phyloP scores from a whole-genome alignment of 2,113 vertebrate genomes.

The Trochalopteron elliotii region DNA sequence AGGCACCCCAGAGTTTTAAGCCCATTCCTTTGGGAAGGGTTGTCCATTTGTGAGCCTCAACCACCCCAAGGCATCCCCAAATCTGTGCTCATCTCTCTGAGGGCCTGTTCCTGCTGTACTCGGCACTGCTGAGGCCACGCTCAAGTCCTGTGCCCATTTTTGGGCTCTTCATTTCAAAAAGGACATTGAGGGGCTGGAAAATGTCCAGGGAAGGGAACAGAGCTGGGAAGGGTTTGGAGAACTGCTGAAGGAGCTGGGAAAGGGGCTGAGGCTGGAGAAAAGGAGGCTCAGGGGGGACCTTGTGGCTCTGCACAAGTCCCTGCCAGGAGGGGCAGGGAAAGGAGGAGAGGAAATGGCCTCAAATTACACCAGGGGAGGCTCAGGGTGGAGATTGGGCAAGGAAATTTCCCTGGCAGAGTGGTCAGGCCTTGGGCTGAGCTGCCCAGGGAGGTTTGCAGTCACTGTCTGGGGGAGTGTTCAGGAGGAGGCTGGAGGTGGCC shows the following conservation, averaged over 20 bases:
- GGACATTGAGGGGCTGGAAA: background rate
- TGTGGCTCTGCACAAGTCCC: too few species aligned
- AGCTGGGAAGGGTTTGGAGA: background rate
- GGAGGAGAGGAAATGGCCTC: too few species aligned
- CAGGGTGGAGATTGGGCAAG: too few species aligned
- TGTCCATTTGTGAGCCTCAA: fast-evolving
- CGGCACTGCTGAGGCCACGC: fast-evolving
- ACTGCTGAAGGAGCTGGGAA: background rate
- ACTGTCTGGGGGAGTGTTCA: too few species aligned
- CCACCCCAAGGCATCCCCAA: background rate
- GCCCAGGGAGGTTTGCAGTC: too few species aligned
- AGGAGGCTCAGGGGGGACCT: too few species aligned
- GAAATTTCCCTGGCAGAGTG: too few species aligned
- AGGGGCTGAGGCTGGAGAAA: background rate
- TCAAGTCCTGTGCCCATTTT: background rate
- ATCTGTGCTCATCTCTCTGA: fast-evolving
- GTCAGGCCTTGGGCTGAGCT: too few species aligned
- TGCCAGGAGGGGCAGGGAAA: too few species aligned
- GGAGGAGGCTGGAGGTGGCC: too few species aligned
- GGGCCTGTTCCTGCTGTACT: fast-evolving
- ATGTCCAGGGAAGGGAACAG: fast-evolving
- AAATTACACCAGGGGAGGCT: too few species aligned
- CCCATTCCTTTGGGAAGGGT: background rate
- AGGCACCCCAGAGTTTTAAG: background rate
- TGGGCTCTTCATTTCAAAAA: background rate